Base-by-base conservation (phyloP, 2,113 vertebrate genomes). In the Synchiropus splendidus region DNA sequence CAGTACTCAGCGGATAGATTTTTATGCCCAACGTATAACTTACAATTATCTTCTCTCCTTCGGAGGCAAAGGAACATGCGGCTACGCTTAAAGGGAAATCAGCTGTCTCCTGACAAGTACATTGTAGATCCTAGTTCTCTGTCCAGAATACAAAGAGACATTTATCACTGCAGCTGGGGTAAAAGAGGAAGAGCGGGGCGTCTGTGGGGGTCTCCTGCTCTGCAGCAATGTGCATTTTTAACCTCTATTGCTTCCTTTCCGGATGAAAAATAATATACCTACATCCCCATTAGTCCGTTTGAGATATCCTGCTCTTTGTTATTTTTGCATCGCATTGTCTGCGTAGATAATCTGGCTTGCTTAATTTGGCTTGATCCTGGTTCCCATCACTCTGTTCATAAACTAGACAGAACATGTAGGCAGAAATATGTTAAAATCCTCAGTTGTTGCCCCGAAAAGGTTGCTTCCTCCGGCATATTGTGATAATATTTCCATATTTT, bases 121-220 rank as follows among this genome's bases (percentile, higher is more conserved):
- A 79, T 76, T 80, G 73, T 74, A 79, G 67, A 64, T 71, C 2
- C 51, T 48, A 72, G 63, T 78, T 75, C 81, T 81, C 76, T 80
- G 67, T 82, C 70, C 62, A 54, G 72, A 80, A 85, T 77, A 78
- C 77, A 84, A 82, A 79, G 77, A 83, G 71, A 81, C 77, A 80
- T 82, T 85, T 84, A 82, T 85, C 79, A 81, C 70, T 79, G 82
- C 80, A 83, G 78, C 81, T 82, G 79, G 65, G 61, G 47, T 61
- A 40, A 33, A 42, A 42, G 42, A 16, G 59, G 6, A 36, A 9
- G 36, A 14, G 27, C n/a, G 14, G 55, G 48, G n/a, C n/a, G n/a
- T n/a, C n/a, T n/a, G n/a, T n/a, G n/a, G 51, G 52, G 42, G 18
- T 54, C 14, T 63, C 70, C 55, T 71, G 52, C 59, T 68, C 55